Conservation (phyloP, 2,113 vertebrate genomes). For the Ictidomys tridecemlineatus region DNA sequence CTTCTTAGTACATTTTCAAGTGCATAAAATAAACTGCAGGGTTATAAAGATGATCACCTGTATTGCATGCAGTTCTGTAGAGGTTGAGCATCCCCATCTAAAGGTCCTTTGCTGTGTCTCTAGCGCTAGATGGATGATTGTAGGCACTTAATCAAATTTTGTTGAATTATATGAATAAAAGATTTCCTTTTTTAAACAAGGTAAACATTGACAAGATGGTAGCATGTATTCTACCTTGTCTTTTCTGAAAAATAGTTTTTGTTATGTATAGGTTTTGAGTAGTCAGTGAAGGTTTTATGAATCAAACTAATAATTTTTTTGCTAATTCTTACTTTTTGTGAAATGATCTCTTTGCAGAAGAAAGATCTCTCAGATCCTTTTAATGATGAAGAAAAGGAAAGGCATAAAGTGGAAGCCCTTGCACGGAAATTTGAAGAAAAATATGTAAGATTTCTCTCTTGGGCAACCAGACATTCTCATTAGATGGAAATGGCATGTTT, state of each 20-base stretch:
- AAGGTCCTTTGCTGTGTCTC: neutral
- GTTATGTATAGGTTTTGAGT: neutral
- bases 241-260: conserved; percentile 18
- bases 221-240: neutral
- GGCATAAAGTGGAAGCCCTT: conserved; percentile 90
- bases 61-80: neutral
- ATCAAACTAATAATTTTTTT: neutral
- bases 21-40: neutral
- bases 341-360: conserved; percentile 83
- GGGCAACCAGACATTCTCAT: neutral
- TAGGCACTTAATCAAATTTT: neutral
- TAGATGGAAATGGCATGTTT: conserved; percentile 1
- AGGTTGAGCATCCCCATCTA: neutral
- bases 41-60: neutral
- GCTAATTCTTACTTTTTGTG: conserved; percentile 46
- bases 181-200: conserved; percentile 34
- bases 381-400: conserved; percentile 89
- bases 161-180: neutral
- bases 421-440: conserved; percentile 93
- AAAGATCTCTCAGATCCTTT: conserved; percentile 85
- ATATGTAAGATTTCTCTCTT: conserved; percentile 90
- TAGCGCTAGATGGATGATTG: neutral
- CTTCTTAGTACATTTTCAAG: conserved; percentile 37
- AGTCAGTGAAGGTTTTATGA: neutral
- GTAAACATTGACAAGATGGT: neutral